Base-by-base conservation (phyloP, 2,888 invertebrate genomes). In the Dynastes grantii region DNA sequence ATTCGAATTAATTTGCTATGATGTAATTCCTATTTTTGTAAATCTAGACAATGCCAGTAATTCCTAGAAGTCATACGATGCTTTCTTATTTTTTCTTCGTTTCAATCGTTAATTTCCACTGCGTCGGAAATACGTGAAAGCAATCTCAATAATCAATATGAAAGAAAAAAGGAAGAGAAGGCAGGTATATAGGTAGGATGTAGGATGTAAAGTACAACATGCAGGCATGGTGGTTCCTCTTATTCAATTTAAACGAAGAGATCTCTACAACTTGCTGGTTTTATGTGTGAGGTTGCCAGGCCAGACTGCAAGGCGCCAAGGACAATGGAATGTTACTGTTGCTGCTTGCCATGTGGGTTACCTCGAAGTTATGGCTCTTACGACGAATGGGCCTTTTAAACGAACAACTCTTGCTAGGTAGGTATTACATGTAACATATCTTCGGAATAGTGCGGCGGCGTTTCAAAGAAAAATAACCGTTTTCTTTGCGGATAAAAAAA, bases 231-330 rank as follows among this genome's bases (percentile, higher is more conserved):
- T 22, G 61, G 11, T 61, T 8, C 27, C n/a, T 16, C 55, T 61
- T 61, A 6, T 22, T 22, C 16, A 53, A 53, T 53, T 53, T 53
- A 65, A 13, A 65, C 64, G 32, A 32, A 32, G 32, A 65, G 32
- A 40, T 13, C 13, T 13, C 65, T 32, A 27, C 65, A 65, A 27
- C 32, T 51, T 49, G 49, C 53, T 51, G 68, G 68, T 51, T 49
- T 70, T 27, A 32, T 22, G 29, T 45, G 45, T 13, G 29, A 51
- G 11, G 49, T 70, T 22, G 67, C 32, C 51, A 22, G 51, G 11
- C 68, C 51, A 70, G 68, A 70, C 68, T 70, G 68, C 68, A 70
- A 70, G 68, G 68, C 68, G 68, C 68, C 68, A 70, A 70, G 68
- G 68, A 70, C 68, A 70, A 70, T 70, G 68, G 68, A 70, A 70